Percentiles rank a stretch among this genome's conserved stretches.
Conservation (phyloP, 1,140 invertebrate genomes). For the Drosophila suzukii region DNA sequence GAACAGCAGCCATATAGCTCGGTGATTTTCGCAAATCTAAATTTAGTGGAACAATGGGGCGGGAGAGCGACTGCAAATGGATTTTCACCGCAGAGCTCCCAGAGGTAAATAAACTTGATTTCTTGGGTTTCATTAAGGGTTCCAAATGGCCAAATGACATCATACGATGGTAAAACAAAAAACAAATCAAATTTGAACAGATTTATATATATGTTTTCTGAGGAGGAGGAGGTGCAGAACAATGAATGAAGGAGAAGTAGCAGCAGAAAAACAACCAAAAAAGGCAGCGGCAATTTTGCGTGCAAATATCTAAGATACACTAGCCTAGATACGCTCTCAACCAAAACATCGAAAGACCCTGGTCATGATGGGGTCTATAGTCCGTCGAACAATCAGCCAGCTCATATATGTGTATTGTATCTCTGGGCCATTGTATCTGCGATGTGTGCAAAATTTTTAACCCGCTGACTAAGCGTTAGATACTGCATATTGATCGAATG, state of each 20-base stretch:
- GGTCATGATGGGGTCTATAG: conserved; percentile 57
- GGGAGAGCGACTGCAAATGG: conserved; percentile 22
- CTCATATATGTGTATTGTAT: conserved; percentile 50
- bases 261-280: conserved; percentile 36
- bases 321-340: conserved; percentile 84
- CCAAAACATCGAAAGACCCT: conserved; percentile 83
- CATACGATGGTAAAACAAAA: conserved; percentile 34
- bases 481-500: conserved; percentile 57
- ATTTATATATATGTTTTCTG: conserved; percentile 25
- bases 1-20: conserved; percentile 12
- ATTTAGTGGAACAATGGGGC: conserved; percentile 43
- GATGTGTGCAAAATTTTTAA: conserved; percentile 27
- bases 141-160: conserved; percentile 31
- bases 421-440: conserved; percentile 66
- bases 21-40: conserved; percentile 48
- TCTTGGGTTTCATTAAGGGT: conserved; percentile 46
- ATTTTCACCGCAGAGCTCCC: conserved; percentile 32
- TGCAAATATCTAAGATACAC: conserved; percentile 84
- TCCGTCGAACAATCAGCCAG: conserved; percentile 41
- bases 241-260: conserved; percentile 2
- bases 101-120: conserved; percentile 47
- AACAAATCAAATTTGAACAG: conserved; percentile 55
- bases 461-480: conserved; percentile 71
- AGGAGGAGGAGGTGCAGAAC: conserved; percentile 1
- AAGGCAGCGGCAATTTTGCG: conserved; percentile 77